These are phyloP conservation scores for Rhabdornis inornatus DNA, from an alignment of 2,113 vertebrate genomes.

Conservation along the genomic window DNA sequence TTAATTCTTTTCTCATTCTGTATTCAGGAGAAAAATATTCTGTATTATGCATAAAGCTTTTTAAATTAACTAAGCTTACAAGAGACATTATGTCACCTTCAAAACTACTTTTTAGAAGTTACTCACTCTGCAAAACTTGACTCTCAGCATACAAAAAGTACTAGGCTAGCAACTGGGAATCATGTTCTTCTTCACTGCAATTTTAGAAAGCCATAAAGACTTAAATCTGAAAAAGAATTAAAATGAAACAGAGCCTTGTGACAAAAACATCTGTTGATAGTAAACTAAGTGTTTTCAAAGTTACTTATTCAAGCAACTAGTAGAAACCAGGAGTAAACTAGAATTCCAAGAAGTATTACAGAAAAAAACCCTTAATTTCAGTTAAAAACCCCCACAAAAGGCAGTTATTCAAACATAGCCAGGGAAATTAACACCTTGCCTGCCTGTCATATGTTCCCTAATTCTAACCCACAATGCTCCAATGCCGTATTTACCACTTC, in stretches of 20 bases:
- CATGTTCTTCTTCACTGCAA: neutral
- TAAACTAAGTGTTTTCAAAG: neutral
- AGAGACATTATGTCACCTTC: neutral
- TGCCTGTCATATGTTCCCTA: neutral
- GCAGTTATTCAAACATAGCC: neutral
- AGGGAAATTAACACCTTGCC: neutral
- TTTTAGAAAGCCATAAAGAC: neutral
- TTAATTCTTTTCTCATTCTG: neutral
- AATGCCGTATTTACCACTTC: neutral
- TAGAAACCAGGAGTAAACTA: neutral
- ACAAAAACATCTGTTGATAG: neutral
- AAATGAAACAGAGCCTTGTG: neutral
- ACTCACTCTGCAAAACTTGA: neutral
- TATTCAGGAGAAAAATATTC: neutral
- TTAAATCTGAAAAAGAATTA: neutral
- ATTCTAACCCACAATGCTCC: neutral
- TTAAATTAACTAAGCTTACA: neutral
- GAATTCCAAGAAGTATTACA: neutral
- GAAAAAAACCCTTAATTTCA: accelerated
- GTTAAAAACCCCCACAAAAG: neutral
- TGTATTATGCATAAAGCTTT: neutral
- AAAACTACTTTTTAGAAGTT: neutral
- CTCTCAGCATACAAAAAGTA: neutral
- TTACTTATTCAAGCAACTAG: neutral
- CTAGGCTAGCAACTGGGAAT: neutral